A percentile compares a stretch with the other conserved stretches of the same genome.
Evolutionary conservation across 2,888 invertebrate species (phyloP).

Genomic region (Candidula unifasciata): DNA sequence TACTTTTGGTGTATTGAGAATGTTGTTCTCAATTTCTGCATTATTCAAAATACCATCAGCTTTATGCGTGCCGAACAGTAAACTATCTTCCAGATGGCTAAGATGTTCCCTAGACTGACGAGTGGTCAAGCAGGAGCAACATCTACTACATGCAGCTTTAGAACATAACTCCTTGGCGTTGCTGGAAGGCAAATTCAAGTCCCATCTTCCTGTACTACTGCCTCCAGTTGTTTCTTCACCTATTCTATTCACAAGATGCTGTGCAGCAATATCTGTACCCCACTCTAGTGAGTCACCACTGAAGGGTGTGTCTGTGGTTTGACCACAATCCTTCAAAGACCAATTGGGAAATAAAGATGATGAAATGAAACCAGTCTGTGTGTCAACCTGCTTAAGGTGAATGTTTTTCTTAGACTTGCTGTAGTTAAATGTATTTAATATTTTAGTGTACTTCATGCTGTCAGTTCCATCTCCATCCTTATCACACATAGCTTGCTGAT

Average conservation of each 20-base stretch:
- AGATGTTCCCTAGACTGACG: neutral
- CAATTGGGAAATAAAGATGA: neutral
- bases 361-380: neutral
- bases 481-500: neutral
- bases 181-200: no score
- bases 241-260: neutral
- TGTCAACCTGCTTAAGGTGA: neutral
- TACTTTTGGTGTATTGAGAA: neutral
- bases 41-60: neutral
- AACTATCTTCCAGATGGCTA: neutral
- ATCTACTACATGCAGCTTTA: neutral
- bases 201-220: neutral
- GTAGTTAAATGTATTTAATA: constrained; percentile 32
- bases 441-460: neutral
- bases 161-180: neutral
- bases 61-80: constrained; percentile 21
- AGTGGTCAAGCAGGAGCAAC: neutral
- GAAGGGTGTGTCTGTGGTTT: neutral
- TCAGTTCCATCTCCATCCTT: neutral
- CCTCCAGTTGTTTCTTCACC: no score
- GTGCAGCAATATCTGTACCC: neutral
- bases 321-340: neutral
- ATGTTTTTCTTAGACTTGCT: neutral
- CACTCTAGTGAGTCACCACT: neutral
- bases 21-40: neutral